Percentiles rank a stretch among this genome's conserved stretches.
These are phyloP conservation scores for Heterohyrax brucei DNA, from an alignment of 2,797 vertebrate genomes.

Conservation along the genomic window DNA sequence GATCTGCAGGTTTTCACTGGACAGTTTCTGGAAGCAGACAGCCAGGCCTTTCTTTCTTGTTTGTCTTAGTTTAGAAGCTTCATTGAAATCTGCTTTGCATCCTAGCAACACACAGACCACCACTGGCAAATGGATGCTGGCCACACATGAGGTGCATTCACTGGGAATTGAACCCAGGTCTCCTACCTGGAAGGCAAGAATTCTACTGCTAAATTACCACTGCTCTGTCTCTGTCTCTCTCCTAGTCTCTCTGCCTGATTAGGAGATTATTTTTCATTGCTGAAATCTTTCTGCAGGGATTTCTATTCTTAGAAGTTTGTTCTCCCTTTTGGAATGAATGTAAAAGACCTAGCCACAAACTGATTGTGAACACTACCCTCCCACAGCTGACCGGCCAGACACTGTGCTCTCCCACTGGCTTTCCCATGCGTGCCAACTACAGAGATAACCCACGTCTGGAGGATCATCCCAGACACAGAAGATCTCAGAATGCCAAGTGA, in stretches of 20 bases:
- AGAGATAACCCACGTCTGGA: neutral
- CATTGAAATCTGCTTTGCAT: no score
- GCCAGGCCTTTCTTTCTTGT: no score
- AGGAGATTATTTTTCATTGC: neutral
- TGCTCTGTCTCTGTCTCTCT: no score
- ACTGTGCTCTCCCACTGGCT: neutral
- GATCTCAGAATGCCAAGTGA: neutral
- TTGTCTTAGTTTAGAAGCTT: no score
- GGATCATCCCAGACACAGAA: neutral
- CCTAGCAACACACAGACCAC: no score
- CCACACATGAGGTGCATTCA: no score
- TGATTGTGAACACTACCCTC: neutral
- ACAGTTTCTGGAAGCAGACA: no score
- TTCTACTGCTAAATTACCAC: no score
- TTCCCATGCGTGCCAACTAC: neutral
- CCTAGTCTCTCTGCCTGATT: no score
- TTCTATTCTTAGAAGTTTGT: neutral
- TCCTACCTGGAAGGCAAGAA: neutral
- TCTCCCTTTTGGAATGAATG: neutral
- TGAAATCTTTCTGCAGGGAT: neutral
- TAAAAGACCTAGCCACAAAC: neutral
- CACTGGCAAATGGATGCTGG: no score
- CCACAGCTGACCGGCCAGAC: neutral
- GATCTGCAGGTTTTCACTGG: no score
- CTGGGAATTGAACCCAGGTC: slow-evolving; percentile 46